Base-by-base conservation (phyloP, 2,888 invertebrate genomes). In the Aradus depressus region DNA sequence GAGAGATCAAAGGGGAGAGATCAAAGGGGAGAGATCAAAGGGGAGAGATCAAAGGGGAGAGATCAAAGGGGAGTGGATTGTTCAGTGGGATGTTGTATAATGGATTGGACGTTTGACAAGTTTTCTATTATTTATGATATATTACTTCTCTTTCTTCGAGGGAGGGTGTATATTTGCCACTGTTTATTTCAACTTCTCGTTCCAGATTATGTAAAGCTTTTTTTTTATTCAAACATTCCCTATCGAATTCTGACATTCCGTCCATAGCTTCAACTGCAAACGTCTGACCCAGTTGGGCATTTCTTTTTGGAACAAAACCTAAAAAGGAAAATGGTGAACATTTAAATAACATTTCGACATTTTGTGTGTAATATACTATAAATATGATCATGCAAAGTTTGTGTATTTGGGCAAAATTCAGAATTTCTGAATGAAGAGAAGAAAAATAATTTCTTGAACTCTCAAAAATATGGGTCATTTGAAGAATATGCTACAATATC, bases 191-290 rank as follows among this genome's bases (percentile, higher is more conserved):
- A 1, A 76, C 74, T 21, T 75, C 73, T 62, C 74, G 70, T 58
- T 75, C 72, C 44, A 81, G 64, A 57, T 76, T 74, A 61, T 79
- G 75, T 25, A 71, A 65, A 2, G 74, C 79, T 8, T 75, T 75
- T 53, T 75, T 70, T 52, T 78, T 73, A 44, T 72, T 71, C 31
- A 76, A 65, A 65, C 79, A 79, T 12, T 76, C 64, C 53, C 70
- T 71, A 63, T 84, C 82, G 62, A 84, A 84, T 63, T 81, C 77
- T 0, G 82, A 79, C 22, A 86, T 65, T 1, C 79, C 84, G 64
- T 84, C 81, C 1, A 80, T 80, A 0, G 84, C 83, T 37, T 77
- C 73, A 5, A 84, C 79, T 2, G 79, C 75, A 66, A 77, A 84
- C 38, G 83, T 74, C 65, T 84, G 81, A 0, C 85, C 85, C 59